A percentile compares a stretch with the other conserved stretches of the same genome.
Conservation (phyloP, 2,888 invertebrate species). For the Mimachlamys varia region DNA sequence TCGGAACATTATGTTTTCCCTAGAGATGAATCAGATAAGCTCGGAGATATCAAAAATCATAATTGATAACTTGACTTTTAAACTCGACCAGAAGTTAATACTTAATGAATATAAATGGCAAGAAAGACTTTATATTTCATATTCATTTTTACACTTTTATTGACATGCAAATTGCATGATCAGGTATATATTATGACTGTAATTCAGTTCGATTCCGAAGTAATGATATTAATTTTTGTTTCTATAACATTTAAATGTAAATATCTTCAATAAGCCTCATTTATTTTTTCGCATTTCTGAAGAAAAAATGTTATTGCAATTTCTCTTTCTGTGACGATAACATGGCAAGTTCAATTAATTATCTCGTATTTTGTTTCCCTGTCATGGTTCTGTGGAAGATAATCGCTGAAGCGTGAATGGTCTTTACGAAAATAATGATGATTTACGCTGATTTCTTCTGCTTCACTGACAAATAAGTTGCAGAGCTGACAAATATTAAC, state of each 20-base stretch:
- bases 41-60: not conserved
- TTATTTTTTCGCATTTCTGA: not conserved
- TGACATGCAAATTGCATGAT: slow-evolving; percentile 17
- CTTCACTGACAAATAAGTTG: not conserved
- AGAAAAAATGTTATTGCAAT: slow-evolving; percentile 19
- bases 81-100: not conserved
- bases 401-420: slow-evolving; percentile 9
- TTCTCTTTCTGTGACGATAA: slow-evolving; percentile 22
- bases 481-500: not conserved
- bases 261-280: slow-evolving; percentile 13
- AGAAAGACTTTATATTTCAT: not conserved
- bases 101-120: not conserved
- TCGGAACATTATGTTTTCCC: not conserved
- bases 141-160: too few species aligned
- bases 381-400: not conserved
- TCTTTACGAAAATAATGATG: slow-evolving; percentile 20
- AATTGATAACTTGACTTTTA: not conserved
- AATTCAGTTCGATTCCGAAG: not conserved
- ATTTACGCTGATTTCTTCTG: not conserved
- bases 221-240: slow-evolving; percentile 7
- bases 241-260: not conserved
- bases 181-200: not conserved
- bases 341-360: slow-evolving; percentile 23
- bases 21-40: not conserved
- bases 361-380: slow-evolving; percentile 28